phyloP scores from a whole-genome alignment of 2,797 vertebrate genomes.

The Chiloscyllium punctatum region DNA sequence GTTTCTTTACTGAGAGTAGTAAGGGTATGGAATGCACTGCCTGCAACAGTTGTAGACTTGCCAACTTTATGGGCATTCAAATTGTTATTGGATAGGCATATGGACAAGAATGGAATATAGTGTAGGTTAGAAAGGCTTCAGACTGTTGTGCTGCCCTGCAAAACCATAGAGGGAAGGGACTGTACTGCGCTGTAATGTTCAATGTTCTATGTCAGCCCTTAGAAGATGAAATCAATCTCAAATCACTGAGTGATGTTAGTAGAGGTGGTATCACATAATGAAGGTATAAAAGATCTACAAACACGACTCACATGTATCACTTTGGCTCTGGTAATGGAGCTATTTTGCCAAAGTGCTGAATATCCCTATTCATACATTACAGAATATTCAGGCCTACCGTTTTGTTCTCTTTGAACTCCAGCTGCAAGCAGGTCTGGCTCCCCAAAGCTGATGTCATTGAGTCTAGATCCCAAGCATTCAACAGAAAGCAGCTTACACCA shows the following conservation, averaged over 20 bases:
- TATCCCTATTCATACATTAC: slow-evolving; percentile 46
- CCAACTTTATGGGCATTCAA: no score
- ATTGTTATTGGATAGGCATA: no score
- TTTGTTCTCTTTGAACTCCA: slow-evolving; percentile 93
- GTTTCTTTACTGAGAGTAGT: no score
- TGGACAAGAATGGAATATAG: no score
- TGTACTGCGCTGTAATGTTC: no score
- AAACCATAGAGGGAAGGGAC: no score
- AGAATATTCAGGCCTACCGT: slow-evolving; percentile 68
- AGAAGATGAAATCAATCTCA: background rate
- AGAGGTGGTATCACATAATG: background rate
- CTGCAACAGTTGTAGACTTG: no score
- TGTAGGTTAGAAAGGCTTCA: no score
- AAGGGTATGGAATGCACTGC: no score
- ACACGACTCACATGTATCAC: background rate
- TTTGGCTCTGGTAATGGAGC: no score
- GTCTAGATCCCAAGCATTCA: slow-evolving; percentile 88
- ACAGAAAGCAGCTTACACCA: slow-evolving; percentile 96
- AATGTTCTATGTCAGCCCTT: background rate
- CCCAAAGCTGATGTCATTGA: slow-evolving; percentile 96
- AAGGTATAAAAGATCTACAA: background rate
- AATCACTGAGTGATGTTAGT: background rate
- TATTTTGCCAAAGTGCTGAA: background rate
- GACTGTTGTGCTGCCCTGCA: no score
- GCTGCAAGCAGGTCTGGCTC: slow-evolving; percentile 96